Evolutionary conservation across 2,113 vertebrate species (phyloP), one percentile per base, ranked within the genome.

Genomic region (Heterotis niloticus): DNA sequence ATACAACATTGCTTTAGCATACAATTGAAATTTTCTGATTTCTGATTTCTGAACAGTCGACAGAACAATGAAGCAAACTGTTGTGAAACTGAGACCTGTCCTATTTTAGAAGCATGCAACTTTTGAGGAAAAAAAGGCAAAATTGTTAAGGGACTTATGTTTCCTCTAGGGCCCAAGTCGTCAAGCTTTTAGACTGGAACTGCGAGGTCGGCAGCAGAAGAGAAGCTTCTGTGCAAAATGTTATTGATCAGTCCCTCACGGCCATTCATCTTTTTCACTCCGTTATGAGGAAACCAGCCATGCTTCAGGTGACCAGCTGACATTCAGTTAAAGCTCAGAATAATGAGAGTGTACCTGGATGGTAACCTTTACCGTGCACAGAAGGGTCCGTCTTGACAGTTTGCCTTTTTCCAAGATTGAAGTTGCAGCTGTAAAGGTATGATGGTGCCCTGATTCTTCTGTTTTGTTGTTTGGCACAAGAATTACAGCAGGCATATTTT

Each of bases 301-400:
- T 76, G 66, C 65, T 69, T 73, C 75, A 81, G n/a, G 75, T 81
- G 72, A 54, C 54, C 57, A 81, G 80, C 75, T 81, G 80, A 81
- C 80, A 81, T 71, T 77, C 75, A 81, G 77, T 77, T 60, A 77
- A 81, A 77, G 44, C 18, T 14, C 60, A 77, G 44, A 81, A 72
- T 72, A 64, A 77, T 44, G 26, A 72, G 56, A 26, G 67, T n/a
- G 23, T 29, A 17, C n/a, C 20, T 72, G 14, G 64, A 62, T 71
- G 34, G 34, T 72, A 34, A 65, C 59, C 65, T 81, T 77, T 77
- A 66, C 57, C 34, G 59, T 29, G 24, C 59, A 79, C 64, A 62
- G 13, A 28, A 64, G 57, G 59, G 24, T 18, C 10, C 20, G 12
- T 52, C 24, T 0, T 29, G 34, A n/a, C 17, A 57, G 9, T 59